phyloP scores from a whole-genome alignment of 2,113 vertebrate species.

The Plecturocebus donacophilus region DNA sequence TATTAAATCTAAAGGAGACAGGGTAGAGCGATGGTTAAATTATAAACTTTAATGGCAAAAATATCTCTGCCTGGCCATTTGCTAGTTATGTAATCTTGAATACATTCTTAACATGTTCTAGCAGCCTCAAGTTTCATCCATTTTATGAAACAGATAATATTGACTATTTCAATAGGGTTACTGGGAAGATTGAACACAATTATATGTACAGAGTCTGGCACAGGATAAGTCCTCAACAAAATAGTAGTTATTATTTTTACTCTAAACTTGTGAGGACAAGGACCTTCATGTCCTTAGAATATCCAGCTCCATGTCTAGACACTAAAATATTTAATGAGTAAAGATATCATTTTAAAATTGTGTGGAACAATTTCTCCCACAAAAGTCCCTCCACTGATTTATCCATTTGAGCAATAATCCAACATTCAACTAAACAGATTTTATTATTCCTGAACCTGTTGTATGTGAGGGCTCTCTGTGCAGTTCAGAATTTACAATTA shows the following conservation, averaged over 20 bases:
- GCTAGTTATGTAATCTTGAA: background rate
- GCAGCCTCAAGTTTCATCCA: background rate
- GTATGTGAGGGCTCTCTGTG: background rate
- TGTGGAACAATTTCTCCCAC: background rate
- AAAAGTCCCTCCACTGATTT: background rate
- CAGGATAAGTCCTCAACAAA: background rate
- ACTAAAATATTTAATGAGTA: background rate
- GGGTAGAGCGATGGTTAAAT: background rate
- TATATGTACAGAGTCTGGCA: background rate
- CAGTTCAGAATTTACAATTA: background rate
- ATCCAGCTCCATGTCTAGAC: background rate
- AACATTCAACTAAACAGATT: background rate
- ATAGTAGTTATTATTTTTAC: background rate
- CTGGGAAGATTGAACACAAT: background rate
- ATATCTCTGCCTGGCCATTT: background rate
- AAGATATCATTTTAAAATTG: background rate
- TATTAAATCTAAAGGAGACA: background rate
- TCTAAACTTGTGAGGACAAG: background rate
- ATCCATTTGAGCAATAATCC: background rate
- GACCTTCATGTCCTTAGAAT: background rate
- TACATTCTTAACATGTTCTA: background rate
- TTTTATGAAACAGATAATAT: background rate
- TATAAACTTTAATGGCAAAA: background rate
- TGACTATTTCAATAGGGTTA: background rate
- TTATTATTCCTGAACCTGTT: background rate